A percentile compares a stretch with the other conserved stretches of the same genome.
Conservation (phyloP, 1,140 invertebrate species). For the Ectropis grisescens region DNA sequence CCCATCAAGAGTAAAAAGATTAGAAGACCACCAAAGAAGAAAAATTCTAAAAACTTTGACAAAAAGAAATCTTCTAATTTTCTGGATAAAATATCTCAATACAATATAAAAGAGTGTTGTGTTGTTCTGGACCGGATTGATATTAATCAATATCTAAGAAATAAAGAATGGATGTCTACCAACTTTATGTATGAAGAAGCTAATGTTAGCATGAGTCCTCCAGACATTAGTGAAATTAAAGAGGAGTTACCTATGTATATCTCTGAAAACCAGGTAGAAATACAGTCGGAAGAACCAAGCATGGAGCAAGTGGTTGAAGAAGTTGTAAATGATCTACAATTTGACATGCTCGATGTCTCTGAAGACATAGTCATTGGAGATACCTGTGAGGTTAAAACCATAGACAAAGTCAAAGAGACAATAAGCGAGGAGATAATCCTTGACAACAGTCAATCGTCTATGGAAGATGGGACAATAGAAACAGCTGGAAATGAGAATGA, state of each 20-base stretch:
- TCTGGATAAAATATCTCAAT: conserved; percentile 6
- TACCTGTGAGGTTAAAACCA: conserved; percentile 33
- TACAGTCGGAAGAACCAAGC: neutral
- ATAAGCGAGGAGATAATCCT: conserved; percentile 53
- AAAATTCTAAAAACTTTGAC: conserved; percentile 6
- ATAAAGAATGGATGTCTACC: conserved; percentile 1
- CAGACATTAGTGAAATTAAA: no score
- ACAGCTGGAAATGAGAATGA: conserved; percentile 18
- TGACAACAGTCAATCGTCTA: conserved; percentile 50
- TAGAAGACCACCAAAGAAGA: conserved; percentile 20
- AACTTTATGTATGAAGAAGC: conserved; percentile 5
- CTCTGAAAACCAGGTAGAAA: neutral
- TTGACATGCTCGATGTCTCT: conserved; percentile 60
- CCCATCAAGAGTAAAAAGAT: conserved; percentile 23
- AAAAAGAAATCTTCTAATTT: conserved; percentile 4
- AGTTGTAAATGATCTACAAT: conserved; percentile 36
- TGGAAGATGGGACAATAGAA: conserved; percentile 21
- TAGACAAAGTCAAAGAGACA: conserved; percentile 24
- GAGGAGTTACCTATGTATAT: no score
- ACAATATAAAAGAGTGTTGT: conserved; percentile 37
- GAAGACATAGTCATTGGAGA: conserved; percentile 59
- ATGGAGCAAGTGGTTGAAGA: conserved; percentile 18
- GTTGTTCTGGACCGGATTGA: conserved; percentile 35
- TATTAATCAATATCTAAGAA: conserved; percentile 25
- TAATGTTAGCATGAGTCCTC: conserved; percentile 1